Evolutionary conservation across 1,140 invertebrate species (phyloP).

Genomic region (Megalonaias nervosa): DNA sequence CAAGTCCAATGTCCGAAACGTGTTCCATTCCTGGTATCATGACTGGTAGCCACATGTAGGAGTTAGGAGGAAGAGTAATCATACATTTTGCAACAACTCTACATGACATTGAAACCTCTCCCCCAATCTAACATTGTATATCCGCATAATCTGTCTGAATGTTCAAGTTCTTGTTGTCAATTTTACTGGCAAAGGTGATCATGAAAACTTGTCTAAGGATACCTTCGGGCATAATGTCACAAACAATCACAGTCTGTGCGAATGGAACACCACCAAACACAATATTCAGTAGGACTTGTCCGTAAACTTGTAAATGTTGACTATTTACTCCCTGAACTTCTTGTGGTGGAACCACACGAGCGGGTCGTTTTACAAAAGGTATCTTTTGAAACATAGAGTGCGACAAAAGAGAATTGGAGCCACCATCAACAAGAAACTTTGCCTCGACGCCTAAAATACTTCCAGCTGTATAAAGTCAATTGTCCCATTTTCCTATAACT

Average conservation of each 20-base stretch:
- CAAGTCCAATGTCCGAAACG: no score
- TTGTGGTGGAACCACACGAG: not conserved
- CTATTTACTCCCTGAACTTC: constrained; percentile 5
- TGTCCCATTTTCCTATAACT: not conserved
- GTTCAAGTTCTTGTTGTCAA: not conserved
- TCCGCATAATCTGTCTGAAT: not conserved
- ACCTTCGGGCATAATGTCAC: constrained; percentile 12
- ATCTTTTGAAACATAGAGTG: constrained; percentile 3
- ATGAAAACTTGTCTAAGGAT: constrained; percentile 23
- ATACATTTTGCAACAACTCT: no score
- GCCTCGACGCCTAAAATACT: not conserved
- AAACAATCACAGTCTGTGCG: constrained; percentile 2
- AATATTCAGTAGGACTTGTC: not conserved
- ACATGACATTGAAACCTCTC: no score
- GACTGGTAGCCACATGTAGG: no score
- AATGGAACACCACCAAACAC: not conserved
- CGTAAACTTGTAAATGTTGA: not conserved
- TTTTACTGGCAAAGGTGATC: not conserved
- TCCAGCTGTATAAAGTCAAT: constrained; percentile 1
- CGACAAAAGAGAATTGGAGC: constrained; percentile 1
- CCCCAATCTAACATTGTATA: no score
- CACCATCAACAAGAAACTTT: constrained; percentile 10
- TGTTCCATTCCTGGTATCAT: no score
- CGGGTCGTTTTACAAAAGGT: not conserved
- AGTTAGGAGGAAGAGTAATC: no score